phyloP scores from a whole-genome alignment of 1,140 invertebrate genomes.

The Tetragonula clypearis region DNA sequence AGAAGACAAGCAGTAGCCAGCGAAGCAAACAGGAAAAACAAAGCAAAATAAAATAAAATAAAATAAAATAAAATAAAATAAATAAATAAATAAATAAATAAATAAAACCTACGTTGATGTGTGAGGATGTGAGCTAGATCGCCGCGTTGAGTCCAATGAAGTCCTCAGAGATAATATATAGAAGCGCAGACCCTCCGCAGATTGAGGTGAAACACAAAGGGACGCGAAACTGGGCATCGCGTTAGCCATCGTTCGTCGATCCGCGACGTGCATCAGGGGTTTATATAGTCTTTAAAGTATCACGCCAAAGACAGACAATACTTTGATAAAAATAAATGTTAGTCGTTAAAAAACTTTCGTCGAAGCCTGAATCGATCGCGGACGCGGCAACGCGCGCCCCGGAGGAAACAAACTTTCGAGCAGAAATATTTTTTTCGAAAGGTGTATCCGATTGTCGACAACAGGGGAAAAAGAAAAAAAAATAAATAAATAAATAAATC shows the following conservation, averaged over 20 bases:
- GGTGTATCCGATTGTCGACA: slow-evolving; percentile 22
- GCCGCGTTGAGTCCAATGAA: slow-evolving; percentile 72
- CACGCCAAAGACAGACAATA: slow-evolving; percentile 53
- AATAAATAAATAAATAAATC: background rate
- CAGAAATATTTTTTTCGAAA: slow-evolving; percentile 50
- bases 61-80: slow-evolving; percentile 2
- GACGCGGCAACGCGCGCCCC: background rate
- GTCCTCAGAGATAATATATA: slow-evolving; percentile 66
- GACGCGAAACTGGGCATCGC: slow-evolving; percentile 55
- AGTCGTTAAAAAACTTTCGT: slow-evolving; percentile 43
- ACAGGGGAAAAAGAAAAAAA: background rate
- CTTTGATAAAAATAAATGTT: slow-evolving; percentile 53
- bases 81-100: background rate
- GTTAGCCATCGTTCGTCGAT: slow-evolving; percentile 58
- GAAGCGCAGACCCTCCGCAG: slow-evolving; percentile 73
- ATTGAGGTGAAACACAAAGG: slow-evolving; percentile 60
- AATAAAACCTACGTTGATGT: slow-evolving; percentile 74
- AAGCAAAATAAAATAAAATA: slow-evolving; percentile 46
- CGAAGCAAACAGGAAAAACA: slow-evolving; percentile 60
- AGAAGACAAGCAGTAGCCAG: slow-evolving; percentile 39
- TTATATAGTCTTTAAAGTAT: slow-evolving; percentile 50
- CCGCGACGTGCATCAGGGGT: slow-evolving; percentile 35
- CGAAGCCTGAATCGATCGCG: slow-evolving; percentile 17
- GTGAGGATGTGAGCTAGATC: slow-evolving; percentile 77
- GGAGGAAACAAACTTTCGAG: slow-evolving; percentile 40